phyloP scores from a whole-genome alignment of 2,888 invertebrate species.

The Pachliopta kotzebuea region DNA sequence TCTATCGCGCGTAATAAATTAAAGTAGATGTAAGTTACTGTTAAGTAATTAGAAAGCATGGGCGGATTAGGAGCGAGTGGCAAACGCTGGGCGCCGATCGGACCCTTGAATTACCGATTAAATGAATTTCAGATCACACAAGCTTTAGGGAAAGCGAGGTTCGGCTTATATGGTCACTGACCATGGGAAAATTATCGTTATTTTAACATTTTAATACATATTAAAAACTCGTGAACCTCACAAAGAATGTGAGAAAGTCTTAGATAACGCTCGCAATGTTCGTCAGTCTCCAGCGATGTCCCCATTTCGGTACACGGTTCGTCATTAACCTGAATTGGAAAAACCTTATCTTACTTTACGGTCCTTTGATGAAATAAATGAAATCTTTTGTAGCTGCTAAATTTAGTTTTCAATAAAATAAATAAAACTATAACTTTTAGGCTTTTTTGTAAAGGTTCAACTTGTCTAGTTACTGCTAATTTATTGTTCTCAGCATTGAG shows the following conservation, averaged over 20 bases:
- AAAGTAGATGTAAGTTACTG: conserved; percentile 15
- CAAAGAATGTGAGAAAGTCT: background rate
- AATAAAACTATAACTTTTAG: no score
- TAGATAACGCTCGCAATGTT: background rate
- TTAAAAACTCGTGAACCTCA: no score
- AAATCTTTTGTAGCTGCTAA: background rate
- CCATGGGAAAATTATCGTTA: no score
- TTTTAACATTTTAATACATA: no score
- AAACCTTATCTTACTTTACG: conserved; percentile 9
- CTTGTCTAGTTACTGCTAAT: no score
- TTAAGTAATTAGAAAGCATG: conserved; percentile 26
- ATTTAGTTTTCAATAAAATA: no score
- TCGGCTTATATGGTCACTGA: no score
- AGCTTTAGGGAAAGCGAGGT: no score
- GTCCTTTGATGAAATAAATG: background rate
- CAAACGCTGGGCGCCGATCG: conserved; percentile 1
- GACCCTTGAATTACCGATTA: no score
- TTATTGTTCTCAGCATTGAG: no score
- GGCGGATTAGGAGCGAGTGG: background rate
- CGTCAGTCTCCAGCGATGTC: conserved; percentile 5
- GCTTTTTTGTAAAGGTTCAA: no score
- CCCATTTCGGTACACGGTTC: background rate
- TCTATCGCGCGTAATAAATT: conserved; percentile 23
- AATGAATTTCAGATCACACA: no score
- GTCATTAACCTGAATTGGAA: conserved; percentile 13